Base-by-base conservation (phyloP, 2,888 invertebrate genomes). In the Himalopsyche japonica region DNA sequence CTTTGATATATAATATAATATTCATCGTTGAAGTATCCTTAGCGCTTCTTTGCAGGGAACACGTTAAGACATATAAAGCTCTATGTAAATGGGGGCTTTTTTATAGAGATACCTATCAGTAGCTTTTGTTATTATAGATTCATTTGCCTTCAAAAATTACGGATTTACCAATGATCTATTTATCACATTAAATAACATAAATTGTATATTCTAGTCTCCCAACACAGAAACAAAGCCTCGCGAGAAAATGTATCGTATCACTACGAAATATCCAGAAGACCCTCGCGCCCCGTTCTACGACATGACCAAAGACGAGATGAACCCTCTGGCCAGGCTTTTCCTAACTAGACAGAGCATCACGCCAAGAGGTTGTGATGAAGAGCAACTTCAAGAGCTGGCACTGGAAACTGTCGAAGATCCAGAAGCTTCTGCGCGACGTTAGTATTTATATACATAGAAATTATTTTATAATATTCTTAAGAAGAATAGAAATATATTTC, bases 221-320 rank as follows among this genome's bases (percentile, higher is more conserved):
- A 97, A 97, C 89, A 89, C 94, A 0, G 96, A 96, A 88, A 95
- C 96, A 0, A 91, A 92, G 10, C 97, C 97, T 0, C 95, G 95
- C 84, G 97, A 98, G 90, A 94, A 94, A 87, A 98, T 99, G 93
- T 95, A 95, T 88, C 94, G 95, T 85, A 98, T 99, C 88, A 98
- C 98, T 0, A 95, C 96, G 2, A 96, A 95, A 90, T 97, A 96
- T 90, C 98, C 98, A 0, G 97, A 97, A 90, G 97, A 98, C 91
- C 96, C 96, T 0, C 93, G 96, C 85, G 96, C 98, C 0, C 99
- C 99, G 0, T 99, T 99, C 91, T 98, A 97, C 91, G 95, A 97
- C 89, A 94, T 95, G 0, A 90, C 92, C 3, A 92, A 92, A 3
- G 88, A 90, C 30, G 93, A 93, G 82, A 96, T 99, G 93, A 94